Percentiles rank a stretch among this genome's conserved stretches.
Conservation (phyloP, 2,888 invertebrate species). For the Eupeodes latifasciatus region DNA sequence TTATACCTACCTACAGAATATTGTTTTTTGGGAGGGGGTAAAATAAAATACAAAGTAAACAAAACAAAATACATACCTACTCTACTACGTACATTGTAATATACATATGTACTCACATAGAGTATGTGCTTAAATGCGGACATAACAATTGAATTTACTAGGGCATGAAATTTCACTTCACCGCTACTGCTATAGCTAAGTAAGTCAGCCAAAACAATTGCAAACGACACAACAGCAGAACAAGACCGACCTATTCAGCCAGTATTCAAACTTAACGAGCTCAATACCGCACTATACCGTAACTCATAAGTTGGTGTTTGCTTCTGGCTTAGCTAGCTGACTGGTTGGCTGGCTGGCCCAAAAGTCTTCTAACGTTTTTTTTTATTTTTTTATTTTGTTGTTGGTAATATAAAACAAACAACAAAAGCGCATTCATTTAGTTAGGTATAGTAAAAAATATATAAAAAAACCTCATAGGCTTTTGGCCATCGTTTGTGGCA, state of each 20-base stretch:
- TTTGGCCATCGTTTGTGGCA: constrained; percentile 6
- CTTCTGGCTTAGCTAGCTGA: too few relatives aligned
- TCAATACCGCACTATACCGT: constrained; percentile 2
- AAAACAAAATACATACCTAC: not conserved
- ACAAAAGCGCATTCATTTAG: constrained; percentile 35
- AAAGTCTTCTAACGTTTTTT: constrained; percentile 29
- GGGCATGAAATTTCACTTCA: constrained; percentile 75
- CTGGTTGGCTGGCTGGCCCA: constrained; percentile 17
- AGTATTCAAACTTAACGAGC: constrained; percentile 36
- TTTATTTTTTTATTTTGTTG: not conserved
- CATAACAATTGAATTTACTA: constrained; percentile 62
- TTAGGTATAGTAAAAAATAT: constrained; percentile 37
- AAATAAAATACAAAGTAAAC: not conserved
- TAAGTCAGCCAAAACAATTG: constrained; percentile 70
- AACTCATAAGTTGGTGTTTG: too few relatives aligned
- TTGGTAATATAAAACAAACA: constrained; percentile 10
- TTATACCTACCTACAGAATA: not conserved
- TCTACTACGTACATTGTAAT: too few relatives aligned
- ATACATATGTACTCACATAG: not conserved
- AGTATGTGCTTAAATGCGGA: not conserved
- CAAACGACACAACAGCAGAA: constrained; percentile 40
- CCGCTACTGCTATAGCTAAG: constrained; percentile 41
- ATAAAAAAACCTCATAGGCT: constrained; percentile 39
- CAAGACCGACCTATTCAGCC: constrained; percentile 43
- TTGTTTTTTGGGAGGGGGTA: not conserved